These are phyloP conservation scores for Ptilorrhoa leucosticta DNA, from an alignment of 2,113 vertebrate genomes.

Conservation along the genomic window DNA sequence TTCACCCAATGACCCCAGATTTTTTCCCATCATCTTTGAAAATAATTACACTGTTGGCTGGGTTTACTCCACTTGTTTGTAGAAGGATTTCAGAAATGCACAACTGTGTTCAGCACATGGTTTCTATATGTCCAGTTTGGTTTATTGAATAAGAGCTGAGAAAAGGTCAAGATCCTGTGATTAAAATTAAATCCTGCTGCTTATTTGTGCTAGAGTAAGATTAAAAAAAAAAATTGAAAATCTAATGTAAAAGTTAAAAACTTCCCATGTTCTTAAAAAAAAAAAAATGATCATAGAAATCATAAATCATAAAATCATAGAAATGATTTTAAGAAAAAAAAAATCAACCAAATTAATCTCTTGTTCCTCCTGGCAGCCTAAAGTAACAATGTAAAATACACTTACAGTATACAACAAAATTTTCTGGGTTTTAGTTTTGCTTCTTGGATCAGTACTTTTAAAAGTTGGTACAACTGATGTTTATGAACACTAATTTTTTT, in stretches of 20 bases:
- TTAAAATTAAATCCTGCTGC: not conserved
- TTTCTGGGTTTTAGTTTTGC: not conserved
- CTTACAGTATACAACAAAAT: not conserved
- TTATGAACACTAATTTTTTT: not conserved
- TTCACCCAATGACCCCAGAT: not conserved
- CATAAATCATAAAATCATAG: too few species aligned
- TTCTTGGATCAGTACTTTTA: not conserved
- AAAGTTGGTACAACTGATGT: not conserved
- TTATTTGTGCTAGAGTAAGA: not conserved
- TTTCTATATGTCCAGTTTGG: not conserved
- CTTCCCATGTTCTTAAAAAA: not conserved
- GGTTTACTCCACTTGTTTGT: not conserved
- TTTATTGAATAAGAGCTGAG: not conserved
- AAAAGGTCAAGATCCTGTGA: not conserved
- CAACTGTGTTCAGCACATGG: rapidly evolving
- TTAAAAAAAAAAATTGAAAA: not conserved
- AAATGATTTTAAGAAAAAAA: not conserved
- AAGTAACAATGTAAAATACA: not conserved
- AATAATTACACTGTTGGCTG: not conserved
- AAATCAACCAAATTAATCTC: not conserved
- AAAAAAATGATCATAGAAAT: not conserved
- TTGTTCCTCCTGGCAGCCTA: not conserved
- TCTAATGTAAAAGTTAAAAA: not conserved
- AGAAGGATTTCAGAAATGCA: not conserved
- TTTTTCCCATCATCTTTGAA: not conserved